Evolutionary conservation across 64 coral and sea anemone genomes (phyloP).

Genomic region (Stylophora pistillata): DNA sequence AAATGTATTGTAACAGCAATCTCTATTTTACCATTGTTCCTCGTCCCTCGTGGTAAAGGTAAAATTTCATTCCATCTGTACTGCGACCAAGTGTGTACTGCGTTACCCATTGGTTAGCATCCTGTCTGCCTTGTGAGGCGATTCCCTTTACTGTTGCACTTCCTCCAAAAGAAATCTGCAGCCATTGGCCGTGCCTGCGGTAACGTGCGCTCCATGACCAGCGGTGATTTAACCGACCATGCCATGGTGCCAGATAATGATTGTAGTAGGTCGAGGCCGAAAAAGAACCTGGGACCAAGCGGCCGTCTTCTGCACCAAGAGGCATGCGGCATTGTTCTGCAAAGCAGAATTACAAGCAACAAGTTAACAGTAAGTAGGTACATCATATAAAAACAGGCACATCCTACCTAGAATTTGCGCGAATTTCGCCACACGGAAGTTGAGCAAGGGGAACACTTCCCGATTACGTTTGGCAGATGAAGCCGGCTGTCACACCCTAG

Average conservation of each 20-base stretch:
- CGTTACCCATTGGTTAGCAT: slow-evolving; percentile 77
- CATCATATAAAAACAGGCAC: too few relatives aligned
- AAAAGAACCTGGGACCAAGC: slow-evolving; percentile 60
- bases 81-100: slow-evolving; percentile 58
- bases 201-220: slow-evolving; percentile 72
- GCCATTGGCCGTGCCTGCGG: slow-evolving; percentile 69
- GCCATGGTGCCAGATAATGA: slow-evolving; percentile 47
- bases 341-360: not conserved
- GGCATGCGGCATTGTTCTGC: slow-evolving; percentile 50
- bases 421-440: too few relatives aligned
- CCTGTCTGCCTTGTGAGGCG: slow-evolving; percentile 78
- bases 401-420: too few relatives aligned
- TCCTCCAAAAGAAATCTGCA: slow-evolving; percentile 61
- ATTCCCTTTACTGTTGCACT: slow-evolving; percentile 61
- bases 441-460: too few relatives aligned
- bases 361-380: too few relatives aligned
- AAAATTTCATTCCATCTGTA: slow-evolving; percentile 55
- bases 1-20: too few relatives aligned
- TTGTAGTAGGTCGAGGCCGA: slow-evolving; percentile 58
- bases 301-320: slow-evolving; percentile 70
- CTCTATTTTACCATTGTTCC: slow-evolving; percentile 54
- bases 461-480: too few relatives aligned
- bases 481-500: too few relatives aligned
- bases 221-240: slow-evolving; percentile 60
- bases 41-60: slow-evolving; percentile 48